Evolutionary conservation across 2,888 invertebrate species (phyloP), one percentile per base, ranked within the genome.

Genomic region (Brenthis daphne): DNA sequence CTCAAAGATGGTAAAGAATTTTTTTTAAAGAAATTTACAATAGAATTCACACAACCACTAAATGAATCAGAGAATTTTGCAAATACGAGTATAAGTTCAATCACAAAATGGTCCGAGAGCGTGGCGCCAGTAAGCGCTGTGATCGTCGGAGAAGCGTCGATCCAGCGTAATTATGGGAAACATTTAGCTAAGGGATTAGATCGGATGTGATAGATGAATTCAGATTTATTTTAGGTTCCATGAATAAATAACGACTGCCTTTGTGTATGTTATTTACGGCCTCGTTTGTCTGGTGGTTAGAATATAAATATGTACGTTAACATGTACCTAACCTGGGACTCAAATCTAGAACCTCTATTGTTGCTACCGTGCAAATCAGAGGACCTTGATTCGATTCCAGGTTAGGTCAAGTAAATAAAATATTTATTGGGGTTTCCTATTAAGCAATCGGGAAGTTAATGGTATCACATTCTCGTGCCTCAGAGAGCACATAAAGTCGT

Each of bases 111-210:
- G 65, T 57, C 48, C 37, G 43, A 37, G 47, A 43, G 47, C 11
- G 14, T 24, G 54, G 55, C 55, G 64, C 64, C 64, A 64, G n/a
- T 55, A 43, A 37, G 5, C 53, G 47, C 53, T 43, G 60, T 50
- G 60, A 60, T 33, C 50, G 60, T 60, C 60, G 60, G 12, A 60
- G 60, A 60, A 50, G 29, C 33, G 50, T 54, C 14, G 33, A 60
- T 68, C 33, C 48, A 43, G 53, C 20, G 61, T 70, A 70, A 70
- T 65, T 65, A 47, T 61, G 37, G 48, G 37, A 20, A 51, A 47
- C 70, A 60, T 70, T 70, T 70, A 70, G 70, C 29, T 55, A 55
- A 47, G 63, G 63, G 53, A 63, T 63, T 63, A 61, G 57, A 68
- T 64, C 48, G 67, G 56, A 37, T 20, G 53, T 58, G 48, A 55